These are phyloP conservation scores for Notodonta dromedarius DNA, from an alignment of 2,888 invertebrate species.

Conservation along the genomic window DNA sequence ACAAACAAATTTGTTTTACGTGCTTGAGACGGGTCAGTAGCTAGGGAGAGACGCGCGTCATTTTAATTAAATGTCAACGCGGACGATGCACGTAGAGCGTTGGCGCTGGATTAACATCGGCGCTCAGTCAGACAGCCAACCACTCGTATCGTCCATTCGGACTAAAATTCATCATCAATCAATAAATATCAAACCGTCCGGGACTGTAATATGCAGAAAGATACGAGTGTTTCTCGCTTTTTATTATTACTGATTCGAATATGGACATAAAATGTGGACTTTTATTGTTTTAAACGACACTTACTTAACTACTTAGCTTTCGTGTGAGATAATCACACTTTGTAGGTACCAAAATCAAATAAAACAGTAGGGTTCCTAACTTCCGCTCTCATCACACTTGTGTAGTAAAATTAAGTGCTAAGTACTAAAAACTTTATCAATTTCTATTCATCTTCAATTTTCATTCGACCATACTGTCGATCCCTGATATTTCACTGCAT, in stretches of 20 bases:
- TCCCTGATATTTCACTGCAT: background rate
- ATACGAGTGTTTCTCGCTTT: background rate
- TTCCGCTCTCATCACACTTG: too few species aligned
- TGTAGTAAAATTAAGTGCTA: too few species aligned
- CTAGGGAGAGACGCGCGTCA: conserved; percentile 51
- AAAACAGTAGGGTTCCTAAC: too few species aligned
- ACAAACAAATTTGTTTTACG: too few species aligned
- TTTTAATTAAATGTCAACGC: conserved; percentile 77
- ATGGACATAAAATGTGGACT: background rate
- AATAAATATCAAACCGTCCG: conserved; percentile 11
- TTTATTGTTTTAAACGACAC: too few species aligned
- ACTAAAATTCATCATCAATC: conserved; percentile 19
- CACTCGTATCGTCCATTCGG: conserved; percentile 44
- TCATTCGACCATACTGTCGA: too few species aligned
- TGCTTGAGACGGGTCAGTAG: background rate
- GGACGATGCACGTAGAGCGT: conserved; percentile 60
- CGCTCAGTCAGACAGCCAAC: conserved; percentile 49
- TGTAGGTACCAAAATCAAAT: too few species aligned
- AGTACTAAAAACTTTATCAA: too few species aligned
- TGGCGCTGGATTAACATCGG: conserved; percentile 59
- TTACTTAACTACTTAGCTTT: too few species aligned
- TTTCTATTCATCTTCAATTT: too few species aligned
- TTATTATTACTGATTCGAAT: background rate
- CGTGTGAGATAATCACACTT: too few species aligned
- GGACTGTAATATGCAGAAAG: conserved; percentile 1